Base-by-base conservation (phyloP, 2,113 vertebrate species). In the Dromas ardeola region DNA sequence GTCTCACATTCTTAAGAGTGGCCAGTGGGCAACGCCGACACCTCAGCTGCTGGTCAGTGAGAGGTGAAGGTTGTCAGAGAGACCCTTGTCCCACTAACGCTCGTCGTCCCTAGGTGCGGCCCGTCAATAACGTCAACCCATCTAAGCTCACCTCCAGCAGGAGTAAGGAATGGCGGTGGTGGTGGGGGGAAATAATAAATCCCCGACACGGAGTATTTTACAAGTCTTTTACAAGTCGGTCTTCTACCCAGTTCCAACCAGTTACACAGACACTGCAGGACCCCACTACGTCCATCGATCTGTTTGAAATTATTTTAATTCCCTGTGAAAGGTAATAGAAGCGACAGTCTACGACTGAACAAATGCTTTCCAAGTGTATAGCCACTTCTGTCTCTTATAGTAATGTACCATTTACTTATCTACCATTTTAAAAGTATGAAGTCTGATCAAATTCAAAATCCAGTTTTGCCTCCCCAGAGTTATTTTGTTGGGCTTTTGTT, bases 61-160 rank as follows among this genome's bases (percentile, higher is more conserved):
- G 15, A 27, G 23, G 56, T 1, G 34, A 56, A 40, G 49, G 15
- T 16, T 18, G 47, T 34, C 21, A 13, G 20, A 17, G 53, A 15
- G 13, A 15, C 2, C 17, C n/a, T 5, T 1, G 23, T 29, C 50
- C 29, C n/a, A 3, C 18, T 0, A 3, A 34, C 9, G 10, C 36
- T 21, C 21, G 9, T 32, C 29, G 21, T 5, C 10, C 73, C 38
- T 8, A 13, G 10, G 8, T 1, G 8, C 0, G 4, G 32, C 63
- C 55, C 56, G 15, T 18, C 58, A 7, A 7, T 12, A 22, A 21
- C 69, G 6, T 1, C 2, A 58, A 50, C 17, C 36, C 59, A 7
- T 11, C 25, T 9, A 7, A 65, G 17, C 50, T 43, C 6, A 36
- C 10, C 32, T 27, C 21, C 59, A 52, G 36, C 26, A 18, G 36